Evolutionary conservation across 2,888 invertebrate genomes (phyloP).

Genomic region (Nudaria mundana): DNA sequence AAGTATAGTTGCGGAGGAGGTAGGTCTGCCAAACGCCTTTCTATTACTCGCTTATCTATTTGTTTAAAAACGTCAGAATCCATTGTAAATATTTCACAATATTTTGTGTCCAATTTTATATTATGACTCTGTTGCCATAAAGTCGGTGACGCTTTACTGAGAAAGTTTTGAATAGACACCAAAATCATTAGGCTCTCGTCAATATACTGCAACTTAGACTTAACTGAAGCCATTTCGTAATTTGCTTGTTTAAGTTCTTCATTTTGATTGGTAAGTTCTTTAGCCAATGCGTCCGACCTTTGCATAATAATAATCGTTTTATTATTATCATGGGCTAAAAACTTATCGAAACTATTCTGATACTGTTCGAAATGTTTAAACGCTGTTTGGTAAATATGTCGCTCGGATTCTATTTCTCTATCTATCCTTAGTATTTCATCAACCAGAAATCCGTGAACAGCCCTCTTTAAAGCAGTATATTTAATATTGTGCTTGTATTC

Average conservation of each 20-base stretch:
- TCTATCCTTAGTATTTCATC: slow-evolving; percentile 71
- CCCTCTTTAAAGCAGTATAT: slow-evolving; percentile 62
- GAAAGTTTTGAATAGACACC: slow-evolving; percentile 67
- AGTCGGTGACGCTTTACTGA: slow-evolving; percentile 64
- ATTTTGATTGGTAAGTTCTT: slow-evolving; percentile 57
- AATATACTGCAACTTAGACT: slow-evolving; percentile 69
- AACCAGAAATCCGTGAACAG: slow-evolving; percentile 56
- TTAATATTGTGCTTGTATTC: slow-evolving; percentile 79
- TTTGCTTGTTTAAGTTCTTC: slow-evolving; percentile 65
- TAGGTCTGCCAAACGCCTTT: slow-evolving; percentile 45
- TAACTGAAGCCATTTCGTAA: slow-evolving; percentile 64
- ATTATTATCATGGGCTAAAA: slow-evolving; percentile 69
- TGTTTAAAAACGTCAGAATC: slow-evolving; percentile 57
- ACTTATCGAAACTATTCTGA: slow-evolving; percentile 71
- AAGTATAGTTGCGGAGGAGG: slow-evolving; percentile 64
- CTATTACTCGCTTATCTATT: slow-evolving; percentile 45
- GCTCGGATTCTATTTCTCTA: slow-evolving; percentile 64
- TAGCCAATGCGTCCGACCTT: slow-evolving; percentile 64
- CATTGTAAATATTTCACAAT: slow-evolving; percentile 51
- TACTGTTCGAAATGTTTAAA: slow-evolving; percentile 66
- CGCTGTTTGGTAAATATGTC: slow-evolving; percentile 56
- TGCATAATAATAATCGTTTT: slow-evolving; percentile 73
- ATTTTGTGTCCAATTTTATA: slow-evolving; percentile 44
- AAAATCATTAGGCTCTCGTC: slow-evolving; percentile 67
- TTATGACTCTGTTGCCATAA: slow-evolving; percentile 64